These are phyloP conservation scores for Epinotia bilunana DNA, from an alignment of 2,888 invertebrate genomes.

Conservation along the genomic window DNA sequence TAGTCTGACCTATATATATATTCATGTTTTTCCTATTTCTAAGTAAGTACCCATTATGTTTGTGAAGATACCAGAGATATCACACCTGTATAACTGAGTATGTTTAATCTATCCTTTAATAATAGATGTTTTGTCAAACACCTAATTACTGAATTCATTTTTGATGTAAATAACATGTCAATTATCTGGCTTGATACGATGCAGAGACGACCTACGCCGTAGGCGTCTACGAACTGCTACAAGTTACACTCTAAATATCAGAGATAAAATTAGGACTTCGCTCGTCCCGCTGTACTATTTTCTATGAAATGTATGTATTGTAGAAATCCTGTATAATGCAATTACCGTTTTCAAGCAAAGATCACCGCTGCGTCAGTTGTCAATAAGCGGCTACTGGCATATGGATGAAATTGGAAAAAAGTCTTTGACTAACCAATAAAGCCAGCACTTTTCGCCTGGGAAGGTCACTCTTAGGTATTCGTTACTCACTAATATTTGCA, in stretches of 20 bases:
- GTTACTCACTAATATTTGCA: no score
- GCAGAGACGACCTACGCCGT: constrained; percentile 8
- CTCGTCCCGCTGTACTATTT: background rate
- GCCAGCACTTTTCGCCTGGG: no score
- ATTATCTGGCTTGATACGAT: background rate
- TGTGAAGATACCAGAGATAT: background rate
- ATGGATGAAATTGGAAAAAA: background rate
- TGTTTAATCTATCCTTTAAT: background rate
- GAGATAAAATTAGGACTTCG: no score
- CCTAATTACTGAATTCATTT: background rate
- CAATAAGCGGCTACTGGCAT: background rate
- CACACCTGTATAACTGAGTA: background rate
- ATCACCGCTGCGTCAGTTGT: background rate
- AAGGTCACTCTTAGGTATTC: no score
- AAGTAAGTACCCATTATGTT: constrained; percentile 2
- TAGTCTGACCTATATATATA: constrained; percentile 18
- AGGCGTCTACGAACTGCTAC: constrained; percentile 35
- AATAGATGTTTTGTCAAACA: background rate
- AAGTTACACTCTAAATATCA: background rate
- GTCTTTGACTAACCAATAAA: no score
- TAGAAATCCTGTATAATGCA: background rate
- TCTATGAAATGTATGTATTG: background rate
- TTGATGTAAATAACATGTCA: background rate
- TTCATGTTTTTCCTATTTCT: constrained; percentile 19
- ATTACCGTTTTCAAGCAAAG: background rate